Evolutionary conservation across 2,113 vertebrate species (phyloP).

Genomic region (Clarias gariepinus): DNA sequence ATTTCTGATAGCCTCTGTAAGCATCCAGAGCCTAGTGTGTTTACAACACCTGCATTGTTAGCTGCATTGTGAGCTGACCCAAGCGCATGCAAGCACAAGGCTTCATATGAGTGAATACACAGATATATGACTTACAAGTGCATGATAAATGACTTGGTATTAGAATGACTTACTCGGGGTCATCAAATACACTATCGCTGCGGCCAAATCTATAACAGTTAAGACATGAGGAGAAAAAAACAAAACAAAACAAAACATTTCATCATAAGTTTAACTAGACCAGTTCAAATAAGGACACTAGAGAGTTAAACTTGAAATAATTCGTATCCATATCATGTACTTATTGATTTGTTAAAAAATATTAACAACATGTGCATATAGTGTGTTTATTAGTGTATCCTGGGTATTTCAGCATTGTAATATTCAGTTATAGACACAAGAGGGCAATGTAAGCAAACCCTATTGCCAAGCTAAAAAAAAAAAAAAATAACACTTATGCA

Average conservation of each 20-base stretch:
- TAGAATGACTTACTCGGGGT: conserved; percentile 87
- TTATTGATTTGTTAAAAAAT: background rate
- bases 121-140: background rate
- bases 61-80: conserved; percentile 13
- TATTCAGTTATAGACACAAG: conserved; percentile 54
- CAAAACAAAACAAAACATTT: conserved; percentile 34
- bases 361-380: background rate
- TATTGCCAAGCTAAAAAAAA: conserved; percentile 25
- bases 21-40: background rate
- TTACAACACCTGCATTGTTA: background rate
- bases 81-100: conserved; percentile 42
- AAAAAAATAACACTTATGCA: background rate
- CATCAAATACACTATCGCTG: conserved; percentile 90
- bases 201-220: conserved; percentile 86
- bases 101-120: background rate
- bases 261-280: conserved; percentile 31
- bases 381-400: background rate
- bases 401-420: background rate
- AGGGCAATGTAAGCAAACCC: conserved; percentile 57
- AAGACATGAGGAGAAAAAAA: conserved; percentile 61
- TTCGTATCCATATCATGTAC: background rate
- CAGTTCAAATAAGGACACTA: conserved; percentile 55
- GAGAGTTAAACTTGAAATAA: conserved; percentile 20
- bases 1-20: background rate
- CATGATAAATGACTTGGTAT: background rate